Evolutionary conservation across 2,797 vertebrate species (phyloP).

Genomic region (Rhinoraja longicauda): DNA sequence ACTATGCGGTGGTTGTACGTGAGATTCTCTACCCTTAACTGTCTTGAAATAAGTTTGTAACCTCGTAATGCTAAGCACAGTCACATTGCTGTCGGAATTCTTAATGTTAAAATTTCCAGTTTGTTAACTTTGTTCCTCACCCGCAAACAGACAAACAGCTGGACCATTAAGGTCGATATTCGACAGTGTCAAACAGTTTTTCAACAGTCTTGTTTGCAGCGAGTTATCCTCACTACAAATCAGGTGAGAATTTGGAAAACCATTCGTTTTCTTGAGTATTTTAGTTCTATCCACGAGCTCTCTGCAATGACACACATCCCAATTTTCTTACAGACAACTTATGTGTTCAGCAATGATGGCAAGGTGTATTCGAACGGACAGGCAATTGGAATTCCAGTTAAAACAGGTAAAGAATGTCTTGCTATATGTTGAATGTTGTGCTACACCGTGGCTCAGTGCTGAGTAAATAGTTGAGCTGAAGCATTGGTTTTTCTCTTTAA

Average conservation of each 20-base stretch:
- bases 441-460: neutral
- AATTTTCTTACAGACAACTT: neutral
- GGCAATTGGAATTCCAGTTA: neutral
- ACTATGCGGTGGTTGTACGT: conserved; percentile 26
- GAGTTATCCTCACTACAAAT: neutral
- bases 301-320: neutral
- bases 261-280: neutral
- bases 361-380: neutral
- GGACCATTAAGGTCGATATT: neutral
- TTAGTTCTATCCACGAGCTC: neutral
- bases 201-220: conserved; percentile 30
- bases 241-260: neutral
- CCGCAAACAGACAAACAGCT: neutral
- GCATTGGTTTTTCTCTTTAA: neutral
- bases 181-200: conserved; percentile 17
- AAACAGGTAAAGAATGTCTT: conserved; percentile 1
- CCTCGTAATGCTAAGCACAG: neutral
- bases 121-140: neutral
- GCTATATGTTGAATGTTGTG: neutral
- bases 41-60: neutral
- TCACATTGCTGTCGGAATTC: neutral
- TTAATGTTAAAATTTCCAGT: neutral
- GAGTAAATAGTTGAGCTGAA: neutral
- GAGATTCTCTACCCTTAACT: neutral
- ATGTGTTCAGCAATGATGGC: conserved; percentile 13